Evolutionary conservation across 1,140 invertebrate genomes (phyloP).

Genomic region (Brachionus calyciflorus): DNA sequence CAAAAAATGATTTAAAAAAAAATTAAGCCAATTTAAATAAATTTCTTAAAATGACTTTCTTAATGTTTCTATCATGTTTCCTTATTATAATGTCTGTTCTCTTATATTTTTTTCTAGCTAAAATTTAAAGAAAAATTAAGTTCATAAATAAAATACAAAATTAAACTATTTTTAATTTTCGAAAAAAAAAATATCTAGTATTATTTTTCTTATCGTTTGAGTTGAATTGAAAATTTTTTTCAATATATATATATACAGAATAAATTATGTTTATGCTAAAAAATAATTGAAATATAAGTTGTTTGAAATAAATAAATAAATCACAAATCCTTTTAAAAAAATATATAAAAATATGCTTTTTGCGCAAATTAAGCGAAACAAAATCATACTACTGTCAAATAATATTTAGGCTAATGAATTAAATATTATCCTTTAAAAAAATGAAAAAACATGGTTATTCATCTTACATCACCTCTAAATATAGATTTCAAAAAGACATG

Average conservation of each 20-base stretch:
- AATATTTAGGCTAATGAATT: too few species aligned
- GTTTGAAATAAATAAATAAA: neutral
- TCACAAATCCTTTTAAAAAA: too few species aligned
- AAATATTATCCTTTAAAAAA: too few species aligned
- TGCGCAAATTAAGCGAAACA: neutral
- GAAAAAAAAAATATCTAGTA: neutral
- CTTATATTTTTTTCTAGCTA: too few species aligned
- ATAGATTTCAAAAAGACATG: too few species aligned
- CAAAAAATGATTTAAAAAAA: neutral
- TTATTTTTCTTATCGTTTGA: slow-evolving; percentile 16
- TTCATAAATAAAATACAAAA: neutral
- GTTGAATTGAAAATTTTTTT: slow-evolving; percentile 32
- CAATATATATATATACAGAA: slow-evolving; percentile 9
- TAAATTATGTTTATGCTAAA: slow-evolving; percentile 24
- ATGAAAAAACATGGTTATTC: too few species aligned
- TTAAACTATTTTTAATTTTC: slow-evolving; percentile 28
- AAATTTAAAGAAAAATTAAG: too few species aligned
- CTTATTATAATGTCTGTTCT: too few species aligned
- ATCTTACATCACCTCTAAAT: too few species aligned
- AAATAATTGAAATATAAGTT: neutral
- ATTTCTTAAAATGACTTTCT: neutral
- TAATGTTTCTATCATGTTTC: too few species aligned
- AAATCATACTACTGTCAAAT: too few species aligned
- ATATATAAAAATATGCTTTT: too few species aligned
- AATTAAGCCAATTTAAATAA: neutral